Percentiles rank a stretch among this genome's conserved stretches.
phyloP scores from a whole-genome alignment of 2,113 vertebrate species.

The Sorex fumeus region DNA sequence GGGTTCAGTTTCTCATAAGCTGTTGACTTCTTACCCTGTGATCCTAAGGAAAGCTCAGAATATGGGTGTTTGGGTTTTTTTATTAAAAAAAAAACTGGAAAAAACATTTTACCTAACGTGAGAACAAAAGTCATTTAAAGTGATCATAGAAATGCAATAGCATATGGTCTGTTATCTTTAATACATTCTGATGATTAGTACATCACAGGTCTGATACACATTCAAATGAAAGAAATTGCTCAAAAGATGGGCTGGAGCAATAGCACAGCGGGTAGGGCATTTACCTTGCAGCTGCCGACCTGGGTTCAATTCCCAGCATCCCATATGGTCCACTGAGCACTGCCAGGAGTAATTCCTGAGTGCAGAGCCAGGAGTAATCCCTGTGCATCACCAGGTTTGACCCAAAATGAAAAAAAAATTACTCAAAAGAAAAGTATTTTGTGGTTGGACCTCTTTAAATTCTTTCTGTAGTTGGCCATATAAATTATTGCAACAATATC shows the following conservation, averaged over 20 bases:
- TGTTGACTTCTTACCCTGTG: not conserved
- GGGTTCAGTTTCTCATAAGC: not conserved
- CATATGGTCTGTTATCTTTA: not conserved
- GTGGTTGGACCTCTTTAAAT: not conserved
- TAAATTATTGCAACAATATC: constrained; percentile 6
- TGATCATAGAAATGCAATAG: not conserved
- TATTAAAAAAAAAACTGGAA: not conserved
- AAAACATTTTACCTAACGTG: not conserved
- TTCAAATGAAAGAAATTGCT: not conserved
- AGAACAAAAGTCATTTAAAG: not conserved
- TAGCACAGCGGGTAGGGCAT: no score
- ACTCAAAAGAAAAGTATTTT: not conserved
- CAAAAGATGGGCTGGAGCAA: no score
- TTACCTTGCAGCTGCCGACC: no score
- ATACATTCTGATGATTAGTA: not conserved
- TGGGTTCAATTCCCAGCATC: no score
- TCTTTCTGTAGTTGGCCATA: not conserved
- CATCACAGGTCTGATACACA: not conserved
- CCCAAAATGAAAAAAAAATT: not conserved
- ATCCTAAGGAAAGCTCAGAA: not conserved
- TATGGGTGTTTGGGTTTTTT: not conserved
- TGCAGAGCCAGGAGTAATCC: no score
- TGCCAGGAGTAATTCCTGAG: no score
- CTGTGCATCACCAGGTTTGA: no score
- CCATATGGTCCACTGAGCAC: no score